phyloP scores from a whole-genome alignment of 2,113 vertebrate species.

The Dasyurus viverrinus region DNA sequence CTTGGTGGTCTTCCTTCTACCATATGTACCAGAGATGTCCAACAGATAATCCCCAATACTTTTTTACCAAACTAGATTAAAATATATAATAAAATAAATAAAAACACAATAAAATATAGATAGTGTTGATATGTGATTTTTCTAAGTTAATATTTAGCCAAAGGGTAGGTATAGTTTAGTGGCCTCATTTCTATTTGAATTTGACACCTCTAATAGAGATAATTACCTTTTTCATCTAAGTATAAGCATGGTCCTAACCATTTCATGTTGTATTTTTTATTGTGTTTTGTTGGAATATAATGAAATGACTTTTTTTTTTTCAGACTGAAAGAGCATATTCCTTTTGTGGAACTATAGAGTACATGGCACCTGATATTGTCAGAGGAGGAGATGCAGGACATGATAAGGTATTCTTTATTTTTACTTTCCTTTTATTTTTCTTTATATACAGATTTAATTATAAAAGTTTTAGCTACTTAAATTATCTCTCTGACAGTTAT shows the following conservation, averaged over 20 bases:
- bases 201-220: background rate
- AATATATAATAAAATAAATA: background rate
- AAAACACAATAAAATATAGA: background rate
- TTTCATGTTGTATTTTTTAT: background rate
- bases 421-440: constrained; percentile 12
- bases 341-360: constrained; percentile 98
- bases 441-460: background rate
- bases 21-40: background rate
- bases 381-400: constrained; percentile 95
- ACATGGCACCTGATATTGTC: constrained; percentile 99
- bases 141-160: background rate
- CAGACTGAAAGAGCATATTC: constrained; percentile 96
- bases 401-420: constrained; percentile 90
- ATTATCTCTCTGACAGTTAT: background rate
- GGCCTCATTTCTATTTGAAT: background rate
- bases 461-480: background rate
- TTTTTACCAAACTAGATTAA: background rate
- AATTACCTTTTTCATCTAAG: background rate
- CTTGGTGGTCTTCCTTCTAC: background rate
- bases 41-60: background rate
- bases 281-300: constrained; percentile 31
- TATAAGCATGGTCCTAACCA: background rate
- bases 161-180: background rate
- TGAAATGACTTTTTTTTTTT: constrained; percentile 57
- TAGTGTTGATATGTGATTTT: background rate